Evolutionary conservation across 2,113 vertebrate species (phyloP), one percentile per base, ranked within the genome.

Genomic region (Ptilonorhynchus violaceus): DNA sequence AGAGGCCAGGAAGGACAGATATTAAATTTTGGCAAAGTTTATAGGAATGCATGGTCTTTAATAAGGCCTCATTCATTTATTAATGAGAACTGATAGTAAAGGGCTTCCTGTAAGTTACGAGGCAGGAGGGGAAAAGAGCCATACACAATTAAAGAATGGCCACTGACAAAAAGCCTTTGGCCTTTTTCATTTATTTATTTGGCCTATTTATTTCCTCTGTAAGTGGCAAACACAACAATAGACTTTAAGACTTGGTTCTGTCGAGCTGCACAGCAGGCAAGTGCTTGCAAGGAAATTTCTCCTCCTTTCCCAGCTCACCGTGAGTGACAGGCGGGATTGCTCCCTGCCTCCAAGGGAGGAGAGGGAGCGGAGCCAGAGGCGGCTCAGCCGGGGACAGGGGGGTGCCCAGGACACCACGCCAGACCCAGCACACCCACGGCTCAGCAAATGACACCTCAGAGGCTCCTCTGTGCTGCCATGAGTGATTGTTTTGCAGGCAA

Each of bases 151-250:
- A 92, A 84, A 67, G 42, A 80, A 70, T 11, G 46, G 66, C 24
- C 64, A 92, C 7, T 28, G 53, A 80, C 52, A 83, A 53, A 85
- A 84, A 72, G 64, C 52, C 59, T 84, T 80, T 64, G 63, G 78
- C 88, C 82, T 93, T 92, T 80, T 84, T n/a, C 3, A 70, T 60
- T 95, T 93, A 92, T 96, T 95, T 91, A 86, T 93, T 69, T 83
- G 55, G 21, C 7, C 55, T 84, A 39, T 88, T 90, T 93, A 81
- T 86, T 96, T 73, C 52, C 68, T 91, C 56, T 24, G 7, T 49
- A 59, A 86, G 83, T 30, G 44, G 47, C 27, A 96, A 95, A 88
- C 64, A 79, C 46, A 76, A 87, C 74, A 88, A 77, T 21, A 92
- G 78, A n/a, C 78, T 81, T 83, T 76, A 85, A 85, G 70, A 79